Conservation (phyloP, 2,888 invertebrate species). For the Pristionchus fissidentatus region DNA sequence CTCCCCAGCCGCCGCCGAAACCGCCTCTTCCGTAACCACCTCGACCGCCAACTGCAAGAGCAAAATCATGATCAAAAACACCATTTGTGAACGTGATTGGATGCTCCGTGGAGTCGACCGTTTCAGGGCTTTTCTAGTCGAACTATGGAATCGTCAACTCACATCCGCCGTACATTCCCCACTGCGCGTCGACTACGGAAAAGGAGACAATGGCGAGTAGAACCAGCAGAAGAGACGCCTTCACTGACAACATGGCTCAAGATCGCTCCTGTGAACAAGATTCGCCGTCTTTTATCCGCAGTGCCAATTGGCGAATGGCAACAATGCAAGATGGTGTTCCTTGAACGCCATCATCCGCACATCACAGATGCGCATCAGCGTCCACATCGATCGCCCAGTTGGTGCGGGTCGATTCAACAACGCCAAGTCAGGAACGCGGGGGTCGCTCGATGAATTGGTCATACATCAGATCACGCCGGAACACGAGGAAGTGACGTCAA, state of each 20-base stretch:
- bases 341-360: no score
- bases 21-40: neutral
- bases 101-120: neutral
- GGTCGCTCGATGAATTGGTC: no score
- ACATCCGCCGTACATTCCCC: slow-evolving; percentile 5
- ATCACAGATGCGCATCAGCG: no score
- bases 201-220: neutral
- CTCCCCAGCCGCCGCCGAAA: neutral
- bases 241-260: neutral
- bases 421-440: no score
- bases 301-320: no score
- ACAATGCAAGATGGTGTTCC: no score
- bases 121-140: neutral
- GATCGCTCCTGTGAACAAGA: no score
- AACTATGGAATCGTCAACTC: neutral
- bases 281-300: no score
- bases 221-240: neutral
- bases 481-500: no score
- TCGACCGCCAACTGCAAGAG: neutral
- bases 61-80: neutral
- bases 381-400: no score
- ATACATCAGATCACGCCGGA: no score
- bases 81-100: neutral
- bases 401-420: no score
- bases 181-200: neutral